A percentile compares a stretch with the other conserved stretches of the same genome.
phyloP scores from a whole-genome alignment of 35 echinoderm and acorn worm species.

The Hemicentrotus pulcherrimus region DNA sequence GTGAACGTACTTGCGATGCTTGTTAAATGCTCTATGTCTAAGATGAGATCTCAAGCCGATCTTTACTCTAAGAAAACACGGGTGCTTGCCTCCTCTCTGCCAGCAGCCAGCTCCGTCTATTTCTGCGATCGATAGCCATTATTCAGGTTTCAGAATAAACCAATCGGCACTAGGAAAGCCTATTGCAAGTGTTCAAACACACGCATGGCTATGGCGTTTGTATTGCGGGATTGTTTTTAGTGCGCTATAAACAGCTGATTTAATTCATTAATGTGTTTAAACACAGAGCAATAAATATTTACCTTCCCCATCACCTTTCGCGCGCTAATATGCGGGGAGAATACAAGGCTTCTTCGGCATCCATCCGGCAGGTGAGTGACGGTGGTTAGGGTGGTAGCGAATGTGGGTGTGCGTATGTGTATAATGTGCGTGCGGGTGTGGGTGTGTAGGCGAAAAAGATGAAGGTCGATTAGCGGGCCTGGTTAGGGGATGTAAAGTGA shows the following conservation, averaged over 20 bases:
- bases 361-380: neutral
- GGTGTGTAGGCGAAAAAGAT: neutral
- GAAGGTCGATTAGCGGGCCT: neutral
- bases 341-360: neutral
- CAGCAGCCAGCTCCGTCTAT: conserved; percentile 22
- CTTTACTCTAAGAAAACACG: conserved; percentile 12
- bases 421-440: neutral
- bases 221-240: conserved; percentile 31
- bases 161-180: conserved; percentile 20
- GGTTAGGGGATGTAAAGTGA: neutral
- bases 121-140: conserved; percentile 33
- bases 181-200: conserved; percentile 2
- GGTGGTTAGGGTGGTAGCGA: neutral
- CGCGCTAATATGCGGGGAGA: neutral
- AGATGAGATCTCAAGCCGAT: conserved; percentile 16
- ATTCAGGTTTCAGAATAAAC: conserved; percentile 45
- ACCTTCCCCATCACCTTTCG: conserved; percentile 22
- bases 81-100: neutral
- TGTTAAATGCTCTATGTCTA: neutral
- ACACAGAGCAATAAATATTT: conserved; percentile 36
- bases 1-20: neutral
- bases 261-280: conserved; percentile 49
- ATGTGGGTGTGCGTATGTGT: neutral
- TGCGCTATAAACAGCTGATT: conserved; percentile 26
- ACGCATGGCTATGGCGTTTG: neutral